These are phyloP conservation scores for Hapalemur alaotrensis DNA, from an alignment of 2,797 vertebrate genomes.

Conservation along the genomic window DNA sequence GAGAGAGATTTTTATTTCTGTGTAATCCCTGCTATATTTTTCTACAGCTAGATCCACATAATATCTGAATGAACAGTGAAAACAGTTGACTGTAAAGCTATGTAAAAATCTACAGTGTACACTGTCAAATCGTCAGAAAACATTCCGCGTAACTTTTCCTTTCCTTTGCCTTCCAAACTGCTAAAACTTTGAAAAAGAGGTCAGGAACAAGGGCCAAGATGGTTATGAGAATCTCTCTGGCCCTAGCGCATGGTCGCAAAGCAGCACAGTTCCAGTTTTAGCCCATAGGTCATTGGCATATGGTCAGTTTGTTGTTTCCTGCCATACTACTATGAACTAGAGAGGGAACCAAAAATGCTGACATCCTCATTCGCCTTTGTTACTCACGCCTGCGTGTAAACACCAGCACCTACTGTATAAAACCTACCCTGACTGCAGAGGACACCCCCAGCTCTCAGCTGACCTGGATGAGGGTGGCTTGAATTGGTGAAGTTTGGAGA, in stretches of 20 bases:
- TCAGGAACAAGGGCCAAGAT: background rate
- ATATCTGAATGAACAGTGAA: background rate
- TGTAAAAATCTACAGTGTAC: background rate
- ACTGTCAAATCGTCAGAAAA: background rate
- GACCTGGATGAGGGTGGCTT: background rate
- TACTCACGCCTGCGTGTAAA: background rate
- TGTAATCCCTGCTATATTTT: background rate
- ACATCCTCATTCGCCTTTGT: background rate
- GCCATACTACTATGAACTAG: background rate
- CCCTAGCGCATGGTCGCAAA: background rate
- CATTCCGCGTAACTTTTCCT: background rate
- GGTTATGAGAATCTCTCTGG: background rate
- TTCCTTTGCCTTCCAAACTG: background rate
- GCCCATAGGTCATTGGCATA: background rate
- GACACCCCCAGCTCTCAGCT: background rate
- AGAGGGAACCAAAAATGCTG: constrained; percentile 50
- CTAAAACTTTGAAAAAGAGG: background rate
- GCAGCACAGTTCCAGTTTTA: background rate
- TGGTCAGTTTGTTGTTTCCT: constrained; percentile 41
- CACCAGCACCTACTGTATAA: background rate
- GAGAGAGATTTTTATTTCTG: background rate
- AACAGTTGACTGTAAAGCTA: background rate
- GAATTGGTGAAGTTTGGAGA: background rate
- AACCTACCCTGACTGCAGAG: background rate
- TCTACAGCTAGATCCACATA: background rate